Evolutionary conservation across 2,797 vertebrate species (phyloP).

Genomic region (Lepilemur septentrionalis): DNA sequence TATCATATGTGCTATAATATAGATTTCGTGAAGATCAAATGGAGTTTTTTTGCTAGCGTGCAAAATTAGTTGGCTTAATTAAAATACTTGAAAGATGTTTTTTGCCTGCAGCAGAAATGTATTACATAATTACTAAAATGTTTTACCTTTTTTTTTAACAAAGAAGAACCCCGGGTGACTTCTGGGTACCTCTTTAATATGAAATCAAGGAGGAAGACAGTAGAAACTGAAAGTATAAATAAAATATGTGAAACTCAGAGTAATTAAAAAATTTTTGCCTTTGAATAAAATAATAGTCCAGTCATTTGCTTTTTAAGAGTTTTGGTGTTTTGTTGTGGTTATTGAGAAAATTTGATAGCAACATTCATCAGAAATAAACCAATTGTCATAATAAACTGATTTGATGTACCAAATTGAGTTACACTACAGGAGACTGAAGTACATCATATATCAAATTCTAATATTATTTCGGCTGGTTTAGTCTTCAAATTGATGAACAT

Average conservation of each 20-base stretch:
- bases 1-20: neutral
- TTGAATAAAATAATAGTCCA: neutral
- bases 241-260: conserved; percentile 23
- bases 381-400: conserved; percentile 42
- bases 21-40: conserved; percentile 15
- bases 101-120: conserved; percentile 64
- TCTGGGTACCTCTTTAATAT: conserved; percentile 17
- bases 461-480: conserved; percentile 44
- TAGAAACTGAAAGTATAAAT: conserved; percentile 27
- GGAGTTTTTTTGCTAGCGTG: neutral
- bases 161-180: conserved; percentile 23
- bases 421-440: conserved; percentile 3
- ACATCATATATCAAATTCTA: conserved; percentile 41
- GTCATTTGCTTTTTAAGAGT: neutral
- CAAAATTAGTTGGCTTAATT: conserved; percentile 40
- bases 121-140: conserved; percentile 55
- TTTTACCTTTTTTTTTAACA: conserved; percentile 38
- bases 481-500: neutral
- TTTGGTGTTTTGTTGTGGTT: neutral
- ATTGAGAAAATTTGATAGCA: conserved; percentile 44
- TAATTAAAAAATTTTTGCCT: conserved; percentile 30
- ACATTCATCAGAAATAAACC: conserved; percentile 45
- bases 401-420: conserved; percentile 41
- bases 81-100: conserved; percentile 36
- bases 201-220: neutral